A percentile compares a stretch with the other conserved stretches of the same genome.
These are phyloP conservation scores for Psittacula cyanocephala DNA, from an alignment of 2,113 vertebrate species.

Conservation along the genomic window DNA sequence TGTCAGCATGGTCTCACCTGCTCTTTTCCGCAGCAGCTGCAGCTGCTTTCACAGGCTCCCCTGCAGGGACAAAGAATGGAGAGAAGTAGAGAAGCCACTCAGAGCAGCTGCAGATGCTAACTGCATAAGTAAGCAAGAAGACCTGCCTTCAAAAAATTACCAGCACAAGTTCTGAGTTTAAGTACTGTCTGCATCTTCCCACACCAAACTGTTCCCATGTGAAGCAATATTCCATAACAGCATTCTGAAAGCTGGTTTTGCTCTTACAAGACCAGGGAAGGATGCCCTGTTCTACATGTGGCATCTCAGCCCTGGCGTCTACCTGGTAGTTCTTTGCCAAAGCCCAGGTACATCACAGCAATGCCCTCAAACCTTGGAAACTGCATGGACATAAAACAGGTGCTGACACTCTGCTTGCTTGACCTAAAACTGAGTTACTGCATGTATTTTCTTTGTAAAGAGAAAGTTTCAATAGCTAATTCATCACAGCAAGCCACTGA, in stretches of 20 bases:
- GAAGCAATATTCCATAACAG: background rate
- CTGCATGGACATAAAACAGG: accelerated
- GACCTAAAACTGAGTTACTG: background rate
- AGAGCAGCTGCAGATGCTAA: slow-evolving; percentile 31
- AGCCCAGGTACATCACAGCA: background rate
- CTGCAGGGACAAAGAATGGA: background rate
- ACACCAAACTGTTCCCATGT: background rate
- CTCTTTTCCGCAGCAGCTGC: slow-evolving; percentile 25
- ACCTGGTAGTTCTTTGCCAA: background rate
- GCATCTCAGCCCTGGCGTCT: background rate
- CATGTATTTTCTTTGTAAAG: background rate
- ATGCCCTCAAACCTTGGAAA: background rate
- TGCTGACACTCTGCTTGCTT: too few species aligned
- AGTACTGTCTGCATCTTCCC: background rate
- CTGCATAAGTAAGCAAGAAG: background rate
- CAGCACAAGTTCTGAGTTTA: background rate
- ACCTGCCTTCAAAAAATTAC: background rate
- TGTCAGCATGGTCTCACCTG: slow-evolving; percentile 31
- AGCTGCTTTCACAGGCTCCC: slow-evolving; percentile 33
- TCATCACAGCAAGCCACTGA: background rate
- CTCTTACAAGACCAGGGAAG: background rate
- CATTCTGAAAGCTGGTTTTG: background rate
- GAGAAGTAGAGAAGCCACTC: background rate
- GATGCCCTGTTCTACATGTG: accelerated
- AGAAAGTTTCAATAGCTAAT: background rate